Conservation (phyloP, 2,113 vertebrate species). For the Pseudorectes ferrugineus region DNA sequence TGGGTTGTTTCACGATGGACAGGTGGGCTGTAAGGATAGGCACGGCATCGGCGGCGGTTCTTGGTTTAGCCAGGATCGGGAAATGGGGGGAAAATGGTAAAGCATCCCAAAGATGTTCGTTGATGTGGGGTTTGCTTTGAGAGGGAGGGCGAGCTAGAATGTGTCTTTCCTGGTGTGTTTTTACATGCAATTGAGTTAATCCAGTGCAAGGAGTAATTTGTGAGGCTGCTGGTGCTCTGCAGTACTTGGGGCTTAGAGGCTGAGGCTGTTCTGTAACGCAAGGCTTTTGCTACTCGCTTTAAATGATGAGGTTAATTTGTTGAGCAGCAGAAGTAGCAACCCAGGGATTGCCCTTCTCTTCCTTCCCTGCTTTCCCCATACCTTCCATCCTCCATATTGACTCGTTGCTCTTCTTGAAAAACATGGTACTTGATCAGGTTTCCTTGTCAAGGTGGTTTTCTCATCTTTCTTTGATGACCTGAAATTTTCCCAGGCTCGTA, state of each 20-base stretch:
- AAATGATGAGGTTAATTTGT: background rate
- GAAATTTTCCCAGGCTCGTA: background rate
- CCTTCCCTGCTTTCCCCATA: background rate
- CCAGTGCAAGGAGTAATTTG: background rate
- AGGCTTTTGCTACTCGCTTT: background rate
- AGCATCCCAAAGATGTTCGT: background rate
- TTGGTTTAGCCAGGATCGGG: background rate
- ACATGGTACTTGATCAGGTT: background rate
- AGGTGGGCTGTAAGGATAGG: background rate
- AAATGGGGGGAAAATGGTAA: fast-evolving
- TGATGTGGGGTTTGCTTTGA: background rate
- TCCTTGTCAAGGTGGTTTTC: background rate
- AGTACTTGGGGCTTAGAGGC: background rate
- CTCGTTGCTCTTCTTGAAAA: background rate
- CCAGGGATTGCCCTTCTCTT: background rate
- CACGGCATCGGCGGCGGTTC: fast-evolving
- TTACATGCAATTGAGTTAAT: background rate
- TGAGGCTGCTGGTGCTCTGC: background rate
- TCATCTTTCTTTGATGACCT: background rate
- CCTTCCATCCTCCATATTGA: slow-evolving; percentile 14
- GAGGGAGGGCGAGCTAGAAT: background rate
- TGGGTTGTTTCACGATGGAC: background rate
- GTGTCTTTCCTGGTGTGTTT: background rate
- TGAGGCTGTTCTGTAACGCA: background rate
- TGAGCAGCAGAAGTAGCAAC: background rate